Evolutionary conservation across 2,113 vertebrate genomes (phyloP), one percentile per base, ranked within the genome.

Genomic region (Cromileptes altivelis): DNA sequence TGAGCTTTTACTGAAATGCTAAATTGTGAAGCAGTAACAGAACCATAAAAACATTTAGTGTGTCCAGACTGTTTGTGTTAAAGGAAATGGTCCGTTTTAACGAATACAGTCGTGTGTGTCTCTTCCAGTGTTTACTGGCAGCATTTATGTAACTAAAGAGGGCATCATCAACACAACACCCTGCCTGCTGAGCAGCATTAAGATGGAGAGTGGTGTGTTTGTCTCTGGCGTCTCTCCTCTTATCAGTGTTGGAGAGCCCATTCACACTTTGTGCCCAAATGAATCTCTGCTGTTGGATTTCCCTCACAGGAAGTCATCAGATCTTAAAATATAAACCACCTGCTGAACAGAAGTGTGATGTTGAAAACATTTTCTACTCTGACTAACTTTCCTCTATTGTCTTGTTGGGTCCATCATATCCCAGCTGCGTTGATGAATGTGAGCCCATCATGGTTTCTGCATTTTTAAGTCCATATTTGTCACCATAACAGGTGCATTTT

Each of bases 161-260:
- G 33, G 40, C 30, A 60, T 40, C 52, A 23, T 27, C 60, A 57
- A 23, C 17, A 69, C 73, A 30, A 82, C 70, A 40, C n/a, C 6
- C 40, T 52, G 40, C 30, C 60, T 56, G 80, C 49, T 52, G 25
- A 55, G 70, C 75, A 75, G 63, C 75, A 56, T 11, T 42, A 68
- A 63, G 55, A 2, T 6, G 33, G 9, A 56, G 70, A 74, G 57
- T 27, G 62, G 6, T 49, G 21, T 3, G 6, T 52, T 25, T 67
- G 18, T 67, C 40, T 33, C 52, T 60, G 49, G 56, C 56, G 33
- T 57, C 33, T 50, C 52, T 70, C 4, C 13, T 23, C 52, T 33
- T 63, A 50, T 40, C 61, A 56, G 21, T 10, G 2, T 37, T 27
- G 45, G 0, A 85, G 63, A 77, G 71, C 56, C 33, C 45, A 18